Percentiles rank a stretch among this genome's conserved stretches.
These are phyloP conservation scores for Zapornia atra DNA, from an alignment of 2,113 vertebrate genomes.

Conservation along the genomic window DNA sequence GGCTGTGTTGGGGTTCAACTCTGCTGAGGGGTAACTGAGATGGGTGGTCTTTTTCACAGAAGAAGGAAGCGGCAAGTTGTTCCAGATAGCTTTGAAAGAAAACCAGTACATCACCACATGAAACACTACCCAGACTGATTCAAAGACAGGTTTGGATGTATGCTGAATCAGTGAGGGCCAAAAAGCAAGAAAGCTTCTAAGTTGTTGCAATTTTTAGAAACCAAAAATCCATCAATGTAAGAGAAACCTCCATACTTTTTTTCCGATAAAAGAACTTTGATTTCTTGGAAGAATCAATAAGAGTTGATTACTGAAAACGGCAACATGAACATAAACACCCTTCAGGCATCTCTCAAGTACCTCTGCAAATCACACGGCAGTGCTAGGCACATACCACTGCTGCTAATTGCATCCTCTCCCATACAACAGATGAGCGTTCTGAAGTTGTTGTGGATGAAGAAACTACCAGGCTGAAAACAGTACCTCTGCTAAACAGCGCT, in stretches of 20 bases:
- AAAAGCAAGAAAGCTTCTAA: background rate
- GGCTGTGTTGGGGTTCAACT: background rate
- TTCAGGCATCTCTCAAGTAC: slow-evolving; percentile 24
- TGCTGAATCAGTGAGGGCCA: background rate
- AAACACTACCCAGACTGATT: background rate
- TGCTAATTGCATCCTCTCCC: background rate
- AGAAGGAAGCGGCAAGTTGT: background rate
- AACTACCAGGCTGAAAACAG: background rate
- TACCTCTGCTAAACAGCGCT: background rate
- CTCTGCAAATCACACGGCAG: background rate
- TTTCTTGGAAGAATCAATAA: slow-evolving; percentile 31
- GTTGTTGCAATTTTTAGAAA: background rate
- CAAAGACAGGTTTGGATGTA: background rate
- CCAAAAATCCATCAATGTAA: background rate
- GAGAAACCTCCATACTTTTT: background rate
- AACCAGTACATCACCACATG: background rate
- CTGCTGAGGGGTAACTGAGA: background rate
- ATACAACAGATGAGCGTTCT: background rate
- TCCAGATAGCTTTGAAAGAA: background rate
- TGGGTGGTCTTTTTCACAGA: background rate
- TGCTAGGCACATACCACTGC: background rate
- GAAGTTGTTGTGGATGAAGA: background rate
- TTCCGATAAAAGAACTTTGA: slow-evolving; percentile 10
- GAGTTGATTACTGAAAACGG: slow-evolving; percentile 44
- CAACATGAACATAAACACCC: slow-evolving; percentile 4